A percentile compares a stretch with the other conserved stretches of the same genome.
Evolutionary conservation across 2,888 invertebrate species (phyloP).

Genomic region (Drosophila parthenogenetica): DNA sequence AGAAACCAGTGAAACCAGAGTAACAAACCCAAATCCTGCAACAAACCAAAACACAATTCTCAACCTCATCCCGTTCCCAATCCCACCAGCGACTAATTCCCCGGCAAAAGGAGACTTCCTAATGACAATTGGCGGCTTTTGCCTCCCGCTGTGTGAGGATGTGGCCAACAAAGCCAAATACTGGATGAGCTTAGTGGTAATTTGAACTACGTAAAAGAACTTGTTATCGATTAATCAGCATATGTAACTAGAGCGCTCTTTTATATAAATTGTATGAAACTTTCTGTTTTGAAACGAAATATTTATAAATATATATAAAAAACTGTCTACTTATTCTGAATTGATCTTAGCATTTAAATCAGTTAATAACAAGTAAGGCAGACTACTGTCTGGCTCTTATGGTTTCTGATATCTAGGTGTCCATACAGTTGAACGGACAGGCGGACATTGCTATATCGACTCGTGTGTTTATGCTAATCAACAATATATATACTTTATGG

Average conservation of each 20-base stretch:
- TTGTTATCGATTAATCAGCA: conserved; percentile 7
- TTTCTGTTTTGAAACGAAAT: no score
- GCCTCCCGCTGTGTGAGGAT: conserved; percentile 9
- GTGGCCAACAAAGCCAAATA: conserved; percentile 24
- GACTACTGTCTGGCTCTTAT: no score
- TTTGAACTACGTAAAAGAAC: not conserved
- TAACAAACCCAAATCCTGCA: not conserved
- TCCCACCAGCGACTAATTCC: not conserved
- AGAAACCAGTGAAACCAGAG: conserved; percentile 44
- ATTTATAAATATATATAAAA: no score
- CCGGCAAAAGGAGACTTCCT: not conserved
- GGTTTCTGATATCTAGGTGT: no score
- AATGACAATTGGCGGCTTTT: conserved; percentile 22
- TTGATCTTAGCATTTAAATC: no score
- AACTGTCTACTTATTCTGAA: no score
- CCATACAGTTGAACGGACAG: no score
- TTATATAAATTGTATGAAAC: not conserved
- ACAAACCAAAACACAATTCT: conserved; percentile 16
- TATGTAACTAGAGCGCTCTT: not conserved
- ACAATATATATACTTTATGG: no score
- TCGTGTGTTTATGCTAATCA: no score
- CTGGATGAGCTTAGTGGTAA: conserved; percentile 11
- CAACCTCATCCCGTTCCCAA: not conserved
- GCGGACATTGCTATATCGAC: no score
- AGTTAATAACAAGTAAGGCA: no score